A percentile compares a stretch with the other conserved stretches of the same genome.
phyloP scores from a whole-genome alignment of 2,888 invertebrate species.

The Sepiola atlantica region DNA sequence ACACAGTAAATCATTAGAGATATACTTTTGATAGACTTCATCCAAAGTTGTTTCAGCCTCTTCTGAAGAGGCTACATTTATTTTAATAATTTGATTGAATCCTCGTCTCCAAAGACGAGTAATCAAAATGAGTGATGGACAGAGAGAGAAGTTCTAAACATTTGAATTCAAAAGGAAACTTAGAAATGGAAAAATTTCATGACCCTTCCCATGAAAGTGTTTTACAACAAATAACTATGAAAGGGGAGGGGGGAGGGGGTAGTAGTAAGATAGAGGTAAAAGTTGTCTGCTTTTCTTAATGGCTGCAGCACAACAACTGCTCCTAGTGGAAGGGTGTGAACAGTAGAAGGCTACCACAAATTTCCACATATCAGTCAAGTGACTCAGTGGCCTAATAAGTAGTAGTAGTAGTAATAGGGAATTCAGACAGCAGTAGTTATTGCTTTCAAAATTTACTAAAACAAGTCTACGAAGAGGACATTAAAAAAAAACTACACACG shows the following conservation, averaged over 20 bases:
- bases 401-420: neutral
- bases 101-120: neutral
- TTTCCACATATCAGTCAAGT: conserved; percentile 32
- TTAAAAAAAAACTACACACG: neutral
- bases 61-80: neutral
- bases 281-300: neutral
- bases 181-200: neutral
- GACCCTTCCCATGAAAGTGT: neutral
- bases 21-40: neutral
- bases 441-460: neutral
- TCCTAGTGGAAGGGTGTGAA: neutral
- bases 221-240: neutral
- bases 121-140: neutral
- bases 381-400: neutral
- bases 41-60: neutral
- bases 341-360: neutral
- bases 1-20: neutral
- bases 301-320: neutral
- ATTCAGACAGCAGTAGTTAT: neutral
- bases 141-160: neutral
- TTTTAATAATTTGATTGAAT: neutral
- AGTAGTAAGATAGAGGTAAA: neutral
- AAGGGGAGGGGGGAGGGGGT: neutral
- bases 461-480: neutral
- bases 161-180: neutral